Base-by-base conservation (phyloP, 2,888 invertebrate species). In the Venusia cambrica region DNA sequence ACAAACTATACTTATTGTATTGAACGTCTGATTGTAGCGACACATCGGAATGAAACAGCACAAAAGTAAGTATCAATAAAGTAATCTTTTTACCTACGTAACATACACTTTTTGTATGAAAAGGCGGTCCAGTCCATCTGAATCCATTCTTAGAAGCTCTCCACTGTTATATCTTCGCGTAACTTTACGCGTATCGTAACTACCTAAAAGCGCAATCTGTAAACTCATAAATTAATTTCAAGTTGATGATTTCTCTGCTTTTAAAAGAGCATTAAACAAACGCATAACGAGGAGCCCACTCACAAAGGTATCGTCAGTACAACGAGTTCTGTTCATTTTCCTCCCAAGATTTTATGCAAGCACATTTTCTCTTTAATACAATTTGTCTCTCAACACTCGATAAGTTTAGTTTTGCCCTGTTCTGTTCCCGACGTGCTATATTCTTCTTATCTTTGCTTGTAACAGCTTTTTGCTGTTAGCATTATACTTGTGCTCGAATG, bases 381-480 rank as follows among this genome's bases (percentile, higher is more conserved):
- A 44, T 45, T 50, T 39, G 48, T 43, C 35, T 48, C 31, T 47
- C 45, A 48, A 43, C 43, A 45, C 45, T 43, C 47, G 37, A 43
- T 45, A 48, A 36, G 29, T 42, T 42, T 31, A 36, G 15, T 38
- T 32, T 37, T 34, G 19, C 31, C 8, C 26, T 32, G 33, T 25
- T 21, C 38, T 34, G 30, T 40, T 41, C 34, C 17, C 6, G 27
- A 30, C 24, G 31, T 20, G 30, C 39, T 44, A 28, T 29, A 31
- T 38, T 35, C 35, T 43, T 43, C 39, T 45, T 45, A 35, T 45
- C 36, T 40, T 26, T 34, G 34, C 37, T 45, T 30, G 36, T 32
- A 49, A 49, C 46, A 50, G 45, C 46, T 40, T 43, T 38, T 47
- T 41, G 47, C 42, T 45, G 38, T 44, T 47, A 44, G 38, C 38